These are phyloP conservation scores for Actinopyga echinites DNA, from an alignment of 53 echinoderm and acorn worm genomes.

Conservation along the genomic window DNA sequence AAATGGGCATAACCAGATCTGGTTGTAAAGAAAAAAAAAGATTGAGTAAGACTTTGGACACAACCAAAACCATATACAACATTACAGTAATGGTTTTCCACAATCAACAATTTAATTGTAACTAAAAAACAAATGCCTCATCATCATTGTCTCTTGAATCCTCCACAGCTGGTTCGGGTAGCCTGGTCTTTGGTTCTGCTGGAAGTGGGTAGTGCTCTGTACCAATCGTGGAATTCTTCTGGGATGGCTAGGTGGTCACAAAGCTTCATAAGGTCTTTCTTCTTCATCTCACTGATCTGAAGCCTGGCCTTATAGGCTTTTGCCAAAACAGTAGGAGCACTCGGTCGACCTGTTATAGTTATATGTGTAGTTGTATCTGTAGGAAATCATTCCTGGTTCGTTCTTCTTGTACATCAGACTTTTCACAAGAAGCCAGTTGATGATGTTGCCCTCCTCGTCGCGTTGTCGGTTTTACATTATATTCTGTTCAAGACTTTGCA, in stretches of 20 bases:
- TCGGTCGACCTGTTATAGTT: conserved; percentile 41
- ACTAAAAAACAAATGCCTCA: conserved; percentile 25
- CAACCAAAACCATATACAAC: neutral
- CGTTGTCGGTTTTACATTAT: neutral
- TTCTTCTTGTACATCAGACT: conserved; percentile 39
- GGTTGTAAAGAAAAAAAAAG: conserved; percentile 1
- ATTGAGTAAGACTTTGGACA: neutral
- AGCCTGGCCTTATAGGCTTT: conserved; percentile 18
- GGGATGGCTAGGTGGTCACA: conserved; percentile 49
- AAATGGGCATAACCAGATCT: conserved; percentile 14
- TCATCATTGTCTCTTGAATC: conserved; percentile 29
- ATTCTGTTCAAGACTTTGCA: neutral
- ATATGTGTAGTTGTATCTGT: conserved; percentile 45
- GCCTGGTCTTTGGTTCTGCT: conserved; percentile 7
- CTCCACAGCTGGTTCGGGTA: conserved; percentile 22
- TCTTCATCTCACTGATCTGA: conserved; percentile 35
- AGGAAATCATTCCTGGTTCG: conserved; percentile 41
- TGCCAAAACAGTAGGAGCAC: conserved; percentile 21
- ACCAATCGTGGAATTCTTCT: conserved; percentile 49
- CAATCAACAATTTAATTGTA: conserved; percentile 1
- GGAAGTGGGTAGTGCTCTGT: conserved; percentile 47
- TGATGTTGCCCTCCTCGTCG: conserved; percentile 38
- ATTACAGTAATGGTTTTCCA: conserved; percentile 1
- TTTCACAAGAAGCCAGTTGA: conserved; percentile 56
- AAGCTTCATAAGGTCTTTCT: conserved; percentile 48